A percentile compares a stretch with the other conserved stretches of the same genome.
phyloP scores from a whole-genome alignment of 2,888 invertebrate species.

The Sesia bembeciformis region DNA sequence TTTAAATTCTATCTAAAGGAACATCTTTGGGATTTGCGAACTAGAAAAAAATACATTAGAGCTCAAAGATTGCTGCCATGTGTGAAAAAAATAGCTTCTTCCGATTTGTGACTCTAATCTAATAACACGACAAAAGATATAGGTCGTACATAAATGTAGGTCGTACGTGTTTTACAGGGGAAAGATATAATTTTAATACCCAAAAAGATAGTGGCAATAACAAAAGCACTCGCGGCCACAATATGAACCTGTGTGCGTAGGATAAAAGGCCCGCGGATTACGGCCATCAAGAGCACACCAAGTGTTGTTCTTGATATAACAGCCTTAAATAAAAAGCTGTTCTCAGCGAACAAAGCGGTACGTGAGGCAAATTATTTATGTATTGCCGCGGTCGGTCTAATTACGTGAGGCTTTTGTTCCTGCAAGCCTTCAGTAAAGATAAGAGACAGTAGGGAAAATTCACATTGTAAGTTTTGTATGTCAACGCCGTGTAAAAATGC shows the following conservation, averaged over 20 bases:
- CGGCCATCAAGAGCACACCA: constrained; percentile 52
- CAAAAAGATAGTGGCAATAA: not conserved
- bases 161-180: not conserved
- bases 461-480: too few relatives aligned
- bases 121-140: too few relatives aligned
- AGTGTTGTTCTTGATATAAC: constrained; percentile 64
- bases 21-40: too few relatives aligned
- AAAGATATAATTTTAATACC: not conserved
- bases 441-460: not conserved
- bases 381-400: constrained; percentile 70
- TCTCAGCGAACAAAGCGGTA: constrained; percentile 61
- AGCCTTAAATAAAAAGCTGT: constrained; percentile 68
- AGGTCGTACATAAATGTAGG: not conserved
- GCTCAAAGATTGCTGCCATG: too few relatives aligned
- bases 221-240: not conserved
- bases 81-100: too few relatives aligned
- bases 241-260: constrained; percentile 20
- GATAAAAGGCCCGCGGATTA: constrained; percentile 51
- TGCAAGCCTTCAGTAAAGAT: constrained; percentile 26
- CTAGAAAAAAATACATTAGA: too few relatives aligned
- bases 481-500: too few relatives aligned
- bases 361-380: constrained; percentile 73
- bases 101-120: too few relatives aligned
- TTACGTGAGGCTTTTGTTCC: constrained; percentile 69
- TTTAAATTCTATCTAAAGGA: too few relatives aligned